These are phyloP conservation scores for Labrus mixtus DNA, from an alignment of 2,113 vertebrate genomes.

Conservation along the genomic window DNA sequence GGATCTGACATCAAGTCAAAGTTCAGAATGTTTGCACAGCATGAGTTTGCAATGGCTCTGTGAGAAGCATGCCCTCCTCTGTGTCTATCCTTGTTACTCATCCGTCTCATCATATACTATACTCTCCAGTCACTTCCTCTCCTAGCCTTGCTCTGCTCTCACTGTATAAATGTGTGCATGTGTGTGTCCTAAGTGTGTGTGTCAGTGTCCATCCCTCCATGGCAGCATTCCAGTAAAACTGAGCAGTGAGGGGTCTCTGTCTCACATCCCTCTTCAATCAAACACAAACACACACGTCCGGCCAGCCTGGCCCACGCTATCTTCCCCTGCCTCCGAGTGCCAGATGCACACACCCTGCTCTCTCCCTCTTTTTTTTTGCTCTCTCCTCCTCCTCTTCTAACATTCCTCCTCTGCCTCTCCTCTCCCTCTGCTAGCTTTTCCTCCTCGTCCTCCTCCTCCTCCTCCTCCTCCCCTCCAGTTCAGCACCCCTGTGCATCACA, in stretches of 20 bases:
- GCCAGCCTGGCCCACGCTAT: slow-evolving; percentile 85
- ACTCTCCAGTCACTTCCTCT: slow-evolving; percentile 47
- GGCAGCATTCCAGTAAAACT: slow-evolving; percentile 81
- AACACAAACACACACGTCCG: slow-evolving; percentile 90
- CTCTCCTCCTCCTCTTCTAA: slow-evolving; percentile 57
- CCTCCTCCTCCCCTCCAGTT: slow-evolving; percentile 55
- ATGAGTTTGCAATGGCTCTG: neutral
- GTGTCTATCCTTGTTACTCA: slow-evolving; percentile 1
- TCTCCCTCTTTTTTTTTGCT: slow-evolving; percentile 54
- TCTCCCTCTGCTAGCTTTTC: slow-evolving; percentile 69
- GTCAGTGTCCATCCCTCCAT: slow-evolving; percentile 70
- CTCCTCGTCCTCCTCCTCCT: slow-evolving; percentile 29
- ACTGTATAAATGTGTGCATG: slow-evolving; percentile 45
- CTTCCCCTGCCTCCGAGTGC: slow-evolving; percentile 83
- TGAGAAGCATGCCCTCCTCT: slow-evolving; percentile 10
- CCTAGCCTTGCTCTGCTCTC: slow-evolving; percentile 37
- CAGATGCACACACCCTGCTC: slow-evolving; percentile 82
- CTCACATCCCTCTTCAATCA: slow-evolving; percentile 88
- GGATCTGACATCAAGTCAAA: neutral
- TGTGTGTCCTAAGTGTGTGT: slow-evolving; percentile 43
- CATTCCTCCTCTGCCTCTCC: slow-evolving; percentile 69
- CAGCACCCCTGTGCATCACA: slow-evolving; percentile 82
- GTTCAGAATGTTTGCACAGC: slow-evolving; percentile 1
- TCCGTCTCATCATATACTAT: neutral
- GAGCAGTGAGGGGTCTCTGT: slow-evolving; percentile 84